Evolutionary conservation across 2,113 vertebrate genomes (phyloP), one percentile per base, ranked within the genome.

Genomic region (Bufo bufo): DNA sequence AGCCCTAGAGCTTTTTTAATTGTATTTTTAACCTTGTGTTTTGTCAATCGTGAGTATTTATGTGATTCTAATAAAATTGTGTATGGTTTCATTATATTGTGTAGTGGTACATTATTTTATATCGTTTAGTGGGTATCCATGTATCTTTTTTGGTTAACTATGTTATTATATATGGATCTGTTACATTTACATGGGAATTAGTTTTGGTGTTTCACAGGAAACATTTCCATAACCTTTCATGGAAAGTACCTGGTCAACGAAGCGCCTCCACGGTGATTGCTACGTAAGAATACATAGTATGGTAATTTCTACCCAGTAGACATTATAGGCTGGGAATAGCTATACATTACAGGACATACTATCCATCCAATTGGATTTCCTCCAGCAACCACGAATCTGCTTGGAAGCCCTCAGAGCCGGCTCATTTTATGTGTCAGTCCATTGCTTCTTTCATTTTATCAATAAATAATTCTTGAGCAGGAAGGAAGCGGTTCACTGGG

Each of bases 391-490:
- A 86, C 85, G 77, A 86, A 79, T 75, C 49, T 65, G 75, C 77
- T 86, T 79, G 85, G 75, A 86, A 79, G 50, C n/a, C 85, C 59
- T 79, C 19, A 65, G 58, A 86, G 75, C 85, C 75, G 78, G 13
- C 75, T 86, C 85, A 86, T 86, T 86, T 65, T 52, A 50, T 66
- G 8, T 43, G 59, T 69, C 75, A 86, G 77, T 86, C 85, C 59
- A 78, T 69, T 78, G 72, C 71, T 86, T 86, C 59, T 86, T 86
- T 86, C 77, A 50, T 79, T 86, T 78, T 86, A 86, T 86, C 85
- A 86, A 86, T 66, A 86, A 79, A 86, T 86, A 74, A 86, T 79
- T 86, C 85, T 66, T 54, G 3, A 43, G 61, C 74, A 65, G 85
- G 77, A 86, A 79, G 77, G 75, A 86, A 79, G 63, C 75, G 59